Conservation (phyloP, 2,797 vertebrate species). For the Toxotes lorentzi region DNA sequence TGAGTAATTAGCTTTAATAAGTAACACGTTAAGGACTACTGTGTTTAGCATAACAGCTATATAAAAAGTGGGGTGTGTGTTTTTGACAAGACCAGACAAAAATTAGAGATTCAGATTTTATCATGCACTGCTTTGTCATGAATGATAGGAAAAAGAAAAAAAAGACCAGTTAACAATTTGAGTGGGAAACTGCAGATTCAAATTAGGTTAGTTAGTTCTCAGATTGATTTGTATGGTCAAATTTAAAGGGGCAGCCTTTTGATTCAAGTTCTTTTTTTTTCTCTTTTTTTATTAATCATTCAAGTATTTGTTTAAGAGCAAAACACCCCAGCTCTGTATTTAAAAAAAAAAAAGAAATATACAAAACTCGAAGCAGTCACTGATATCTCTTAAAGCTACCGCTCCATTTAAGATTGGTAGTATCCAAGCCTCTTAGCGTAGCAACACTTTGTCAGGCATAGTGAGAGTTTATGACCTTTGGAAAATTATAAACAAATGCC, state of each 20-base stretch:
- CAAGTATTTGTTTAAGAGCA: background rate
- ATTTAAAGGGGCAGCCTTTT: background rate
- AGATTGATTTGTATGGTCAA: background rate
- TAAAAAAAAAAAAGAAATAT: background rate
- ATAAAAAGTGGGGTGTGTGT: background rate
- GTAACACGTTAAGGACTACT: background rate
- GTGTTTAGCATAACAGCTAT: background rate
- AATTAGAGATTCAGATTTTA: background rate
- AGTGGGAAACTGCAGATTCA: background rate
- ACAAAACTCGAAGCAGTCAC: slow-evolving; percentile 1
- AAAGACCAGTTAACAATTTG: background rate
- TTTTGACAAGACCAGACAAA: slow-evolving; percentile 4
- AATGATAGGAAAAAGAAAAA: background rate
- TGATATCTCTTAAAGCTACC: slow-evolving; percentile 8
- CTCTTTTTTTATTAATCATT: background rate
- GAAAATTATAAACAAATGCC: slow-evolving; percentile 52
- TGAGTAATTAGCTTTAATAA: slow-evolving; percentile 4
- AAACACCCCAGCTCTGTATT: background rate
- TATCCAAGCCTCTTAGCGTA: slow-evolving; percentile 33
- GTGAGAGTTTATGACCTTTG: slow-evolving; percentile 59
- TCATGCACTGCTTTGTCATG: background rate
- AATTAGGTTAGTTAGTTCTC: background rate
- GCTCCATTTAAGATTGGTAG: slow-evolving; percentile 2
- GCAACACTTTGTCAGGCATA: slow-evolving; percentile 37
- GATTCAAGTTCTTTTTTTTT: background rate